These are phyloP conservation scores for Periophthalmus magnuspinnatus DNA, from an alignment of 2,797 vertebrate genomes.

Conservation along the genomic window DNA sequence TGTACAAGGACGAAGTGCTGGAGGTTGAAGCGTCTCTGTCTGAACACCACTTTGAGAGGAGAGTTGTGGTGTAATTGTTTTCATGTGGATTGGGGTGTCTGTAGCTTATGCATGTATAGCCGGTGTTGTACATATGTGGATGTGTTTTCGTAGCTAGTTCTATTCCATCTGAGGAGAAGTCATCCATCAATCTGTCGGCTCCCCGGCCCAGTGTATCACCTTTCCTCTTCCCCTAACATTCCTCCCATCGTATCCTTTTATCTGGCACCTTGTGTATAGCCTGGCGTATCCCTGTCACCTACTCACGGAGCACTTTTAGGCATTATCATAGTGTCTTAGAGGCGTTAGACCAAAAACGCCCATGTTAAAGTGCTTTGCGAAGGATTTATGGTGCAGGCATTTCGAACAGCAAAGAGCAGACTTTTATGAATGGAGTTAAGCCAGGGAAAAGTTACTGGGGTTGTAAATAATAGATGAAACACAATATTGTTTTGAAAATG, in stretches of 20 bases:
- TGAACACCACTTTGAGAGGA: conserved; percentile 27
- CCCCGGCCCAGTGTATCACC: conserved; percentile 62
- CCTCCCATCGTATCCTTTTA: conserved; percentile 68
- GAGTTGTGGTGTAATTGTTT: conserved; percentile 24
- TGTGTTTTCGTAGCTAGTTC: conserved; percentile 53
- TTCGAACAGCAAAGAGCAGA: background rate
- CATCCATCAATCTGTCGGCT: conserved; percentile 76
- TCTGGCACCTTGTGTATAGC: conserved; percentile 48
- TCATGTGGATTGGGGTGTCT: conserved; percentile 18
- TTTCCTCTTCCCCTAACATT: conserved; percentile 63
- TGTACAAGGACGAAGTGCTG: conserved; percentile 10
- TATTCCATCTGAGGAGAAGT: conserved; percentile 58
- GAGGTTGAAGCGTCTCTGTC: conserved; percentile 36
- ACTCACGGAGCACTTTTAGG: conserved; percentile 41
- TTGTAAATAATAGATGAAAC: conserved; percentile 1
- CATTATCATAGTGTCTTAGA: conserved; percentile 18
- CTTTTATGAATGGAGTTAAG: conserved; percentile 6
- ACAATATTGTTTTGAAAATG: background rate
- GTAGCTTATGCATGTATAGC: background rate
- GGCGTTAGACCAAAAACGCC: conserved; percentile 22
- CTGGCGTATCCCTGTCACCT: conserved; percentile 51
- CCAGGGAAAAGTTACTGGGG: background rate
- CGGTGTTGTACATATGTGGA: conserved; percentile 14
- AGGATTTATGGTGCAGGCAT: conserved; percentile 8
- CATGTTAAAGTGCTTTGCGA: conserved; percentile 3